phyloP scores from a whole-genome alignment of 2,888 invertebrate genomes.

The Tryphoninae sp. region DNA sequence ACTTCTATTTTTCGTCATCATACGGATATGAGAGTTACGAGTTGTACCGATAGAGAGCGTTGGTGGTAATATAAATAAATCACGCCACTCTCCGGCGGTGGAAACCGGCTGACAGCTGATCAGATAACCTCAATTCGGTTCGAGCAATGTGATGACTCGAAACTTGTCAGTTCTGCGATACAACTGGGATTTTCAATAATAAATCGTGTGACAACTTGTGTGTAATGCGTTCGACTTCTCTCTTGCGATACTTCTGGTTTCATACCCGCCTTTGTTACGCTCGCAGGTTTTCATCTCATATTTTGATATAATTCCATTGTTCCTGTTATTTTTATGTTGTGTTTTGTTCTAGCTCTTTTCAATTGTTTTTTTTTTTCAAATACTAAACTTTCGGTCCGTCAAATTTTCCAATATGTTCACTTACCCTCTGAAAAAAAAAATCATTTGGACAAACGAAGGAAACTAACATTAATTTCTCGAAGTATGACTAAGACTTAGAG shows the following conservation, averaged over 20 bases:
- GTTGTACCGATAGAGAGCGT: too few species aligned
- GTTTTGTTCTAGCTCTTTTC: neutral
- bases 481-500: neutral
- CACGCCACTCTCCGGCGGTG: neutral
- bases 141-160: slow-evolving; percentile 5
- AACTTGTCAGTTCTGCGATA: neutral
- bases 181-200: neutral
- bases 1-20: too few species aligned
- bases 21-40: too few species aligned
- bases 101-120: slow-evolving; percentile 38
- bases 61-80: neutral
- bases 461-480: neutral
- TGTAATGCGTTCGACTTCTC: neutral
- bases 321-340: slow-evolving; percentile 12
- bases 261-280: slow-evolving; percentile 13
- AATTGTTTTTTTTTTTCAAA: neutral
- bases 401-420: slow-evolving; percentile 5
- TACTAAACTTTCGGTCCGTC: neutral
- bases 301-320: neutral
- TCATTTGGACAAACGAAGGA: neutral
- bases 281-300: slow-evolving; percentile 9
- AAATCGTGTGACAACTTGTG: neutral
- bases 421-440: neutral
- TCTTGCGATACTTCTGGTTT: slow-evolving; percentile 5
- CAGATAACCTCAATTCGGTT: neutral